Conservation (phyloP, 2,888 invertebrate genomes). For the Bibio marci region DNA sequence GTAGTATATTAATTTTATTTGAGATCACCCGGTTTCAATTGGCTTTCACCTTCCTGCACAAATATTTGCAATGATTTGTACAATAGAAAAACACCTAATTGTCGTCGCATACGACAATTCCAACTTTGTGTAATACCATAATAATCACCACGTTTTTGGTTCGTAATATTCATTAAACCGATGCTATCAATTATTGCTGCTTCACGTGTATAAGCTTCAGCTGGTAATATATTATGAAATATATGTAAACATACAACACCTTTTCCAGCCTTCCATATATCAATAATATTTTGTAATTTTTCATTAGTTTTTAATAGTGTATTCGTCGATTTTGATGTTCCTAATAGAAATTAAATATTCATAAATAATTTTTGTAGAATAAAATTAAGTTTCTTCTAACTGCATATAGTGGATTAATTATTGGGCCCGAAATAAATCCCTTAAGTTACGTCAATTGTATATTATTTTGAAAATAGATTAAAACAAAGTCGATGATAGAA, state of each 20-base stretch:
- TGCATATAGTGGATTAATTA: neutral
- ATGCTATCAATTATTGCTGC: conserved; percentile 88
- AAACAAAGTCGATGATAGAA: no score
- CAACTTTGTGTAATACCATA: conserved; percentile 64
- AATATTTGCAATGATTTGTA: conserved; percentile 71
- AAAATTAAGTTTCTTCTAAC: neutral
- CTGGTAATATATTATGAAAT: conserved; percentile 78
- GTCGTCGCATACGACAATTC: conserved; percentile 48
- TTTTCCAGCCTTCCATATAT: conserved; percentile 66
- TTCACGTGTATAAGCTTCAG: conserved; percentile 86
- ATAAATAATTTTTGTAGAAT: neutral
- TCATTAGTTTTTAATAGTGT: no score
- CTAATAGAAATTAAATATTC: no score
- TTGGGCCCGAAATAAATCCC: no score
- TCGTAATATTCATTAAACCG: conserved; percentile 56
- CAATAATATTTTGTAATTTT: conserved; percentile 65
- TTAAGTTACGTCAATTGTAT: no score
- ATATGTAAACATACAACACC: conserved; percentile 85
- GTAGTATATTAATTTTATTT: no score
- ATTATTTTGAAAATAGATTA: no score
- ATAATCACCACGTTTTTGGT: conserved; percentile 63
- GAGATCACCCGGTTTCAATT: conserved; percentile 63
- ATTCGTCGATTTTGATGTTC: conserved; percentile 7
- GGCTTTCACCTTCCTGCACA: conserved; percentile 75
- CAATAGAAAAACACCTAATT: conserved; percentile 62